Evolutionary conservation across 2,113 vertebrate species (phyloP), one percentile per base, ranked within the genome.

Genomic region (Odocoileus virginianus): DNA sequence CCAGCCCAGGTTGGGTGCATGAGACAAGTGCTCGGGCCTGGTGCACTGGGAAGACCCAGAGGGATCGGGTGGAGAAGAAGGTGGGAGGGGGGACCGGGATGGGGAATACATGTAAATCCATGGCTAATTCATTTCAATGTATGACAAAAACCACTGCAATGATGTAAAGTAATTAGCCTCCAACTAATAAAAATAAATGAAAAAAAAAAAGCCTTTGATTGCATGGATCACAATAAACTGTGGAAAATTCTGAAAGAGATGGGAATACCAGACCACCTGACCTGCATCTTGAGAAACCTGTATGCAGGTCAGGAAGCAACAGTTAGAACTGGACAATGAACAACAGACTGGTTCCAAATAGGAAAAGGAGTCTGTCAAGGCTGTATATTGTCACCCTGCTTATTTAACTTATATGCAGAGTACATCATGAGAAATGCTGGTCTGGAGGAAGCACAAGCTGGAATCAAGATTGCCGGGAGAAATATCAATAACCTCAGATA

Each of bases 311-410:
- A 64, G 61, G 33, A 67, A 67, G 61, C 33, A 67, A 17, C 7
- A n/a, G 16, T 19, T 67, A 19, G 16, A 67, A 67, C 7, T 67
- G 16, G 15, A n/a, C 33, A n/a, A 9, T 16, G 16, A 67, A 67
- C 16, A 64, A n/a, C 16, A 67, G 33, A 67, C 61, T 67, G 33
- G 3, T 67, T 67, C 33, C 61, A 67, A 67, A 67, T 19, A 67
- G 3, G 61, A n/a, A 67, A 67, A 67, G 33, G 33, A 67, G 16
- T n/a, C 9, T 2, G 0, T 64, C 7, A n/a, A 64, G 30, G 30
- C 3, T 64, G 30, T 64, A n/a, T n/a, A 17, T 64, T 64, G 61
- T n/a, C 61, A 3, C 30, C 61, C 30, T n/a, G 61, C 1, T n/a
- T 64, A n/a, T 64, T 64, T 64, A 64, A 64, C 33, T 64, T 64